phyloP scores from a whole-genome alignment of 2,888 invertebrate species.

The Microctonus brassicae region DNA sequence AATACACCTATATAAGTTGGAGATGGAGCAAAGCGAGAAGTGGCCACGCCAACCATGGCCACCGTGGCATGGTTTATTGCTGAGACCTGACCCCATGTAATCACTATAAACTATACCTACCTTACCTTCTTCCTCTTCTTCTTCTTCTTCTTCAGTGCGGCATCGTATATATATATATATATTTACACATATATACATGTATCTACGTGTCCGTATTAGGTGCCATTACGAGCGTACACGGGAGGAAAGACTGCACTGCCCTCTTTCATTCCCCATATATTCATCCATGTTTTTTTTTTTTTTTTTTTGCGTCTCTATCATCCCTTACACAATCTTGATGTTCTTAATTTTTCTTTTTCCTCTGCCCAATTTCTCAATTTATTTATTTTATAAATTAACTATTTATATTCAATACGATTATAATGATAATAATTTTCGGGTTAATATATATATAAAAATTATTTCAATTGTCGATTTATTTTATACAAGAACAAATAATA shows the following conservation, averaged over 20 bases:
- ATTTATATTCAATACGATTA: too few relatives aligned
- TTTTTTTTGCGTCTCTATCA: conserved; percentile 15
- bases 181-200: conserved; percentile 47
- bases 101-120: conserved; percentile 67
- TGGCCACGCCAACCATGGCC: conserved; percentile 61
- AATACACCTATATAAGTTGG: neutral
- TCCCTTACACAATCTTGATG: neutral
- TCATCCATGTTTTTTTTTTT: conserved; percentile 18
- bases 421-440: neutral
- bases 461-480: conserved; percentile 1
- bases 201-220: conserved; percentile 65
- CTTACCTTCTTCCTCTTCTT: conserved; percentile 57
- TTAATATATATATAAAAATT: neutral
- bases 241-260: conserved; percentile 43
- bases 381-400: neutral
- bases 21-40: conserved; percentile 47
- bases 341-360: neutral
- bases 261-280: conserved; percentile 40
- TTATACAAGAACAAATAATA: conserved; percentile 18
- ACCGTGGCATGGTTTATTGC: conserved; percentile 68
- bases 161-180: conserved; percentile 40
- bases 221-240: conserved; percentile 60
- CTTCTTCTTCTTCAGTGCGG: conserved; percentile 24
- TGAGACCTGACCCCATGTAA: conserved; percentile 69
- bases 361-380: neutral